Evolutionary conservation across 2,113 vertebrate genomes (phyloP), one percentile per base, ranked within the genome.

Genomic region (Tragelaphus strepsiceros): DNA sequence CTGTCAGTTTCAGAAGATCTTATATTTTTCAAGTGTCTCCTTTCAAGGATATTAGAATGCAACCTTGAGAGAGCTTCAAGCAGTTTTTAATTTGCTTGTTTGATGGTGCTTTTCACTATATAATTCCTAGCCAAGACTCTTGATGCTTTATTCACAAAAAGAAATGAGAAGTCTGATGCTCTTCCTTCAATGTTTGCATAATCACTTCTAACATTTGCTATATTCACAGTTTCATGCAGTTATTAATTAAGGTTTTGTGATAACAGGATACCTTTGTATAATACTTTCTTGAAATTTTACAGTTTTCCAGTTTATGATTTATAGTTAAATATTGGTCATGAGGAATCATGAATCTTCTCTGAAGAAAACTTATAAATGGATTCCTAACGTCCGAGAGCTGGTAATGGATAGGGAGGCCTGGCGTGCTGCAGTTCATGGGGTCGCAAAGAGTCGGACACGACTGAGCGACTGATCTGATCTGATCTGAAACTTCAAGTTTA

Each of bases 31-130:
- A 96, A 88, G n/a, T 86, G 22, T 94, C 21, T 96, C 30, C 28
- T 80, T 82, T 90, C n/a, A 77, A 58, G 39, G 32, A 62, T 80
- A n/a, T 56, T 94, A 87, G 15, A 13, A 32, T 32, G 1, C 62
- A 92, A 88, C 56, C 81, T 96, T 91, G 67, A 91, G 83, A 95
- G 61, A 92, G 8, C 35, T 88, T 97, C 1, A 59, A 49, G n/a
- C 24, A 90, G 43, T 59, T 96, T 92, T 95, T 92, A 88, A 88
- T 88, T 95, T 90, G 24, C 39, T 95, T 96, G 49, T 88, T 89
- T 94, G 56, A 80, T 91, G 51, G 21, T 85, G 16, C 12, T 85
- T 91, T 96, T 90, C 10, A 80, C 39, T 62, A 74, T 62, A 43
- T 62, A 95, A 92, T 90, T 87, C 7, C n/a, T 77, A 96, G 49